phyloP scores from a whole-genome alignment of 2,888 invertebrate species.

The Acanthococcus lagerstroemiae region DNA sequence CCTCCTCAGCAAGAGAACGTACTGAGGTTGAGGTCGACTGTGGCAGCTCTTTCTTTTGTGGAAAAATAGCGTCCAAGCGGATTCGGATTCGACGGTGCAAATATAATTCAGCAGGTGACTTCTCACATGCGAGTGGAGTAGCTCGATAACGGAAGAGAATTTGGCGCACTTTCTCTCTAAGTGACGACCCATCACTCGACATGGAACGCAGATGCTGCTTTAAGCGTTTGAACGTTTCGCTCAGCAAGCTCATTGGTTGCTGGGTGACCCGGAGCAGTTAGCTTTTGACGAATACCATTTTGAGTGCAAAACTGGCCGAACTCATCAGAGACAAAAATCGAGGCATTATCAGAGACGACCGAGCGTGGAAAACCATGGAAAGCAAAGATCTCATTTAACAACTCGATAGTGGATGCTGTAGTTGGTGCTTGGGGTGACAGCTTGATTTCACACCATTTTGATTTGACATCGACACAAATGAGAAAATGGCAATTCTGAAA shows the following conservation, averaged over 20 bases:
- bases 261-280: not conserved
- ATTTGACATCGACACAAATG: slow-evolving; percentile 18
- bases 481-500: slow-evolving; percentile 21
- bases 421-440: slow-evolving; percentile 33
- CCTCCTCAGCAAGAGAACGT: too few relatives aligned
- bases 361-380: slow-evolving; percentile 12
- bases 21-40: too few relatives aligned
- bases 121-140: too few relatives aligned
- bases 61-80: too few relatives aligned
- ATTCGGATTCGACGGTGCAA: too few relatives aligned
- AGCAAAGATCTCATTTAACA: slow-evolving; percentile 8
- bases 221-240: too few relatives aligned
- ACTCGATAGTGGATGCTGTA: not conserved
- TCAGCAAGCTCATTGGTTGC: not conserved
- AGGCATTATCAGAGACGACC: slow-evolving; percentile 20
- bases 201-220: too few relatives aligned
- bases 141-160: too few relatives aligned
- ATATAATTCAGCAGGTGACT: too few relatives aligned
- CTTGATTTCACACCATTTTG: slow-evolving; percentile 24
- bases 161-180: too few relatives aligned
- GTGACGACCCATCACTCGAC: too few relatives aligned
- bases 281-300: not conserved
- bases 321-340: not conserved
- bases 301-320: not conserved
- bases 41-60: too few relatives aligned